A percentile compares a stretch with the other conserved stretches of the same genome.
phyloP scores from a whole-genome alignment of 2,888 invertebrate species.

The Drosophila barbarae region DNA sequence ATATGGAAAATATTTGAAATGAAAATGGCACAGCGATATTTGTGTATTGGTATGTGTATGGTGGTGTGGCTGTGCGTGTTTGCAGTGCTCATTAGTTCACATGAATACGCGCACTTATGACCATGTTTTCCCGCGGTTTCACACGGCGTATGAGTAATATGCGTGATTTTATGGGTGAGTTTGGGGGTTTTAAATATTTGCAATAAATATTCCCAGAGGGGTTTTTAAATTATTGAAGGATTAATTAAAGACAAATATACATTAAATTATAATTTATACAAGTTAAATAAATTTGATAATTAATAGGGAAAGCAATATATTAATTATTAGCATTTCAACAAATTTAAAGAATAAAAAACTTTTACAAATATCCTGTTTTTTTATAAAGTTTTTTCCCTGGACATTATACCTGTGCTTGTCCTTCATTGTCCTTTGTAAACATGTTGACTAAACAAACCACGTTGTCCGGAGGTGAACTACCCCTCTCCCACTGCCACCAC shows the following conservation, averaged over 20 bases:
- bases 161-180: slow-evolving; percentile 20
- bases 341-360: too few relatives aligned
- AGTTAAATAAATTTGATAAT: not conserved
- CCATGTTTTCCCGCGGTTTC: slow-evolving; percentile 32
- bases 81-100: slow-evolving; percentile 61
- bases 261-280: not conserved
- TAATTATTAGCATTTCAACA: too few relatives aligned
- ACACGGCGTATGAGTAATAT: slow-evolving; percentile 41
- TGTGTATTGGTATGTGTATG: slow-evolving; percentile 20
- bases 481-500: not conserved
- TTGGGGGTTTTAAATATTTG: not conserved
- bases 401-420: slow-evolving; percentile 19
- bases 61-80: slow-evolving; percentile 18
- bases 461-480: not conserved
- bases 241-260: not conserved
- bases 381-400: not conserved
- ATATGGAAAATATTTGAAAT: slow-evolving; percentile 40
- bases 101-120: slow-evolving; percentile 26
- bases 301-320: not conserved
- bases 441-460: slow-evolving; percentile 56
- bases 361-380: not conserved
- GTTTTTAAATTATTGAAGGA: not conserved
- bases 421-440: slow-evolving; percentile 72
- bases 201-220: not conserved
- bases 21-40: slow-evolving; percentile 20